Percentiles rank a stretch among this genome's conserved stretches.
These are phyloP conservation scores for Crocallis elinguaria DNA, from an alignment of 2,888 invertebrate species.

Conservation along the genomic window DNA sequence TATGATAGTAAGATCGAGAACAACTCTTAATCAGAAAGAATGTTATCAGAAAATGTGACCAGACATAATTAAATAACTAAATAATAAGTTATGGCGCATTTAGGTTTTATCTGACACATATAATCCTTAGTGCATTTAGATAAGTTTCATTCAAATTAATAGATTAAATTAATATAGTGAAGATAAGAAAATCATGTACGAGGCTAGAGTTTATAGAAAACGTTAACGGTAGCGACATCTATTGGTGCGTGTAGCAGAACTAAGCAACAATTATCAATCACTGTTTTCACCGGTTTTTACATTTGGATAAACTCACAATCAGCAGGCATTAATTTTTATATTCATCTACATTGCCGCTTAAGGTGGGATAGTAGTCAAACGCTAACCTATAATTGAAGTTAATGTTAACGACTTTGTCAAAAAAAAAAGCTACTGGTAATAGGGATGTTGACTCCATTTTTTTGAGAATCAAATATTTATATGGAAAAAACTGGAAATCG, in stretches of 20 bases:
- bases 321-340: no score
- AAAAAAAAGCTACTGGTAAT: no score
- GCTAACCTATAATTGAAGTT: no score
- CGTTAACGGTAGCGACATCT: constrained; percentile 45
- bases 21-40: not conserved
- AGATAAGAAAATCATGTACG: not conserved
- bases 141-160: not conserved
- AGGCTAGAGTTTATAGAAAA: not conserved
- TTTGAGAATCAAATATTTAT: no score
- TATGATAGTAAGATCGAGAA: not conserved
- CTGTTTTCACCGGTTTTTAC: not conserved
- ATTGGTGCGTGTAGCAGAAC: not conserved
- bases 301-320: no score
- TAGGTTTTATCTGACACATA: not conserved
- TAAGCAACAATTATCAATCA: not conserved
- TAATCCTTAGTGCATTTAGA: constrained; percentile 10
- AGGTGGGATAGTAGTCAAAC: no score
- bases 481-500: no score
- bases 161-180: constrained; percentile 11
- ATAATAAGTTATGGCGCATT: not conserved
- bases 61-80: not conserved
- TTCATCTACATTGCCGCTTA: no score
- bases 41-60: not conserved
- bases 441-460: no score
- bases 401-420: no score